phyloP scores from a whole-genome alignment of 2,888 invertebrate species.

The Caenorhabditis panamensis region DNA sequence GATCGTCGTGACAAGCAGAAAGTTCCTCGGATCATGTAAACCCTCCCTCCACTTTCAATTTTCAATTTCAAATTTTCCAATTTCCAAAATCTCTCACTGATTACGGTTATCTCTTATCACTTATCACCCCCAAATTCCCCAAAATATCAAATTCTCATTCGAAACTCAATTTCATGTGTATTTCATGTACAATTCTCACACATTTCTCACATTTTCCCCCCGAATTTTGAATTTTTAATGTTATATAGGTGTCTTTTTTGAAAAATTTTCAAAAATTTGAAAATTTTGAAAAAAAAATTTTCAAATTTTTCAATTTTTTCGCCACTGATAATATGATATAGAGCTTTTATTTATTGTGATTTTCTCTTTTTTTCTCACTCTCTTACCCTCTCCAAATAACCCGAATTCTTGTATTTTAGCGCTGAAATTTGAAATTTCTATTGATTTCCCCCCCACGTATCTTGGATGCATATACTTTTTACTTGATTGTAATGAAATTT shows the following conservation, averaged over 20 bases:
- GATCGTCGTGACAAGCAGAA: slow-evolving; percentile 67
- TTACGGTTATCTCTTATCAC: slow-evolving; percentile 14
- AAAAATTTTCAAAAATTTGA: neutral
- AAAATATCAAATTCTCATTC: no score
- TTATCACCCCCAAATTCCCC: neutral
- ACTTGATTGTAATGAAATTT: neutral
- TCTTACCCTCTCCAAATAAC: neutral
- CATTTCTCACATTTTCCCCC: neutral
- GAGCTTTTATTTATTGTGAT: slow-evolving; percentile 62
- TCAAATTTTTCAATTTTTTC: neutral
- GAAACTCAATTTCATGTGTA: no score
- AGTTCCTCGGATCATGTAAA: slow-evolving; percentile 14
- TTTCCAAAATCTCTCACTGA: neutral
- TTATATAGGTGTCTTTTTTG: neutral
- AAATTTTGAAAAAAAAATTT: neutral
- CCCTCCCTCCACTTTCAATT: neutral
- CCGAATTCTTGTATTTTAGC: neutral
- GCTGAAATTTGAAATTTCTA: neutral
- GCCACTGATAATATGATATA: slow-evolving; percentile 11
- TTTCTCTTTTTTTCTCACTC: slow-evolving; percentile 8
- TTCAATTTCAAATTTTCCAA: neutral
- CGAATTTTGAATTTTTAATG: no score
- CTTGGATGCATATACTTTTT: slow-evolving; percentile 12
- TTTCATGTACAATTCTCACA: no score
- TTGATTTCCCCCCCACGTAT: slow-evolving; percentile 7